Base-by-base conservation (phyloP, 2,113 vertebrate species). In the Macroglossus sobrinus region DNA sequence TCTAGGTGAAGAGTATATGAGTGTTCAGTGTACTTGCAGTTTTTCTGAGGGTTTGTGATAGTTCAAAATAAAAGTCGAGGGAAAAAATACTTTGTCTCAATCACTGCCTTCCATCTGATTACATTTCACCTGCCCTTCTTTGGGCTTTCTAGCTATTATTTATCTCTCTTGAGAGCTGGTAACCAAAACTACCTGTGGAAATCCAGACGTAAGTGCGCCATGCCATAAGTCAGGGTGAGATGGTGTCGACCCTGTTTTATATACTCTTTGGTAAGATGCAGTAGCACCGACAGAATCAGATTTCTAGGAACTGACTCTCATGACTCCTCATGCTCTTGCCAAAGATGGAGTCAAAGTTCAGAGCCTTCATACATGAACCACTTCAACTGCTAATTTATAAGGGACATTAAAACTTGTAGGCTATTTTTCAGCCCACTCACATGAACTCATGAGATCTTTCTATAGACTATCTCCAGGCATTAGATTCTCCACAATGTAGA, bases 161-260 rank as follows among this genome's bases (percentile, higher is more conserved):
- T 74, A 5, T 50, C 84, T 85, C 79, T 35, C 72, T 68, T 26
- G 59, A n/a, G 38, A 72, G 78, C 26, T 19, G 11, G 63, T 33
- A 66, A 47, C 5, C 38, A 33, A 55, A 68, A 75, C 6, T 57
- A 68, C 47, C 75, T 3, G 2, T 0, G 4, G n/a, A 13, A 28
- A 47, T 24, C 28, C 22, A 7, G 21, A n/a, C 18, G 12, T 0
- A 64, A 30, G 4, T 15, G 4, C 0, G 2, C 16, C 26, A 7
- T 3, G 43, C 47, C 22, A 12, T 40, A 57, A 47, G 33, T 15
- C 35, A 55, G 82, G 40, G 28, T 7, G 33, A 88, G 18, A 57
- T 1, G 19, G 6, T 22, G 76, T 55, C 24, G 1, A 4, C 13
- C 26, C 38, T 12, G 45, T 50, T 79, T 40, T 30, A 3, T 33